Evolutionary conservation across 2,888 invertebrate genomes (phyloP), one percentile per base, ranked within the genome.

Genomic region (Dione vanillae): DNA sequence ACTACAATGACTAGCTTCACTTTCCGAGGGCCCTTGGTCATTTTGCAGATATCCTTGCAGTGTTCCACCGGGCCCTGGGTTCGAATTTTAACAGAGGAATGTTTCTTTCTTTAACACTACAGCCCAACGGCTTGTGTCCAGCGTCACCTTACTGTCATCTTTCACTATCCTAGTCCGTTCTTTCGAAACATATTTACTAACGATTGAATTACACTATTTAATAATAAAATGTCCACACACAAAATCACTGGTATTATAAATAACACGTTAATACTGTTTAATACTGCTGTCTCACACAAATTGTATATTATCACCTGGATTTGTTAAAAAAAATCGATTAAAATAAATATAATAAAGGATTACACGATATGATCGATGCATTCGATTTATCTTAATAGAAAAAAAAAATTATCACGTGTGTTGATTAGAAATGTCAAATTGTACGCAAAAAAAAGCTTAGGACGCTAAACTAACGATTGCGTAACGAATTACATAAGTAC

Each of bases 11-110:
- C 94, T 90, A 94, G 92, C 78, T 94, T 94, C 82, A 94, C 94
- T 87, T 94, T 94, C 88, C 94, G 89, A 89, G 94, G 94, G 91
- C 94, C 94, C 93, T 94, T 94, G 83, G 94, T 94, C 94, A 94
- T 94, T 89, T 91, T 94, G 93, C 92, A 92, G 83, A 85, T 82
- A 82, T 91, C 91, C 85, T 90, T 90, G 85, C 87, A 85, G 73
- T 80, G 83, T 78, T 91, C 91, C 85, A 80, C 78, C 77, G 93
- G 93, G 93, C 92, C 93, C 93, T 91, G 86, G 89, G 85, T 87
- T 79, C 92, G 82, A 80, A 93, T 87, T 90, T 93, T 88, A 92
- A 80, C 85, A 93, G 87, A 82, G 93, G 93, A 93, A 93, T 93
- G 91, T 88, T 93, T 91, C 80, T 82, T 85, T 80, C 79, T 74